Percentiles rank a stretch among this genome's conserved stretches.
Conservation (phyloP, 2,888 invertebrate species). For the Tachina fera region DNA sequence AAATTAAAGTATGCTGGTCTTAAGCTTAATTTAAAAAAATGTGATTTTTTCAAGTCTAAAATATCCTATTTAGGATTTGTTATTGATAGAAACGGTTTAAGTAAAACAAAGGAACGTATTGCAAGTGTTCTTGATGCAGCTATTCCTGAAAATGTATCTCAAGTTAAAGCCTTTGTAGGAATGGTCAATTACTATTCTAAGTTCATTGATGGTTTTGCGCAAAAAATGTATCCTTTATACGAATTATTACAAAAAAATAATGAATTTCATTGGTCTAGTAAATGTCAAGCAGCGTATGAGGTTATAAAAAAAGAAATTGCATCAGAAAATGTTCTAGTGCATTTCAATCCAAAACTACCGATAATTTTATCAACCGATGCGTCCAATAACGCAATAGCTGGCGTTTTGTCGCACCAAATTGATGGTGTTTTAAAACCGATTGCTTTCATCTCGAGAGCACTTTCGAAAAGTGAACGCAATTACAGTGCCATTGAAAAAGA, state of each 20-base stretch:
- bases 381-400: background rate
- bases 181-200: too few species aligned
- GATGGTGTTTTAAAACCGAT: background rate
- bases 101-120: too few species aligned
- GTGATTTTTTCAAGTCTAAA: too few species aligned
- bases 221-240: background rate
- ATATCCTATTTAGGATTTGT: too few species aligned
- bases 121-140: background rate
- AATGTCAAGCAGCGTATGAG: background rate
- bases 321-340: background rate
- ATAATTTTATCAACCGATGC: background rate
- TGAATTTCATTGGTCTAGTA: background rate
- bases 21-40: too few species aligned
- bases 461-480: too few species aligned
- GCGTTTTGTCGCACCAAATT: background rate
- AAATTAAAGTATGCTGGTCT: too few species aligned
- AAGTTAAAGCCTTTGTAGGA: background rate
- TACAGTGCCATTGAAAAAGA: too few species aligned
- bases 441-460: background rate
- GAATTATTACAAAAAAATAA: background rate
- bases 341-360: background rate
- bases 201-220: too few species aligned
- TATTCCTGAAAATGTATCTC: background rate
- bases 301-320: background rate
- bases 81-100: too few species aligned